Evolutionary conservation across 2,888 invertebrate genomes (phyloP).

Genomic region (Luperina testacea): DNA sequence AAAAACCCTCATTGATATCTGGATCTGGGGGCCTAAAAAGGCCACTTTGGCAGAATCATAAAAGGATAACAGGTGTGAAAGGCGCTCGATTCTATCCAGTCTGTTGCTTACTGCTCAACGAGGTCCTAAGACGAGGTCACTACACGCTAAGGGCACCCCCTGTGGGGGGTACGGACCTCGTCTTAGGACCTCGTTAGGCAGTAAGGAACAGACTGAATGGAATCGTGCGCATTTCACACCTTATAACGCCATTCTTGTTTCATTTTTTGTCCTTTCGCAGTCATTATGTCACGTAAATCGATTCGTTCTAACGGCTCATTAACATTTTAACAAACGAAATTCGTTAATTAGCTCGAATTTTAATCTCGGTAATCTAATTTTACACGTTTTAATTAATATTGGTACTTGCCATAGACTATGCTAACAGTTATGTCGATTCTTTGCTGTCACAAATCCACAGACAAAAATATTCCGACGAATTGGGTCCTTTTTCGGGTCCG

Average conservation of each 20-base stretch:
- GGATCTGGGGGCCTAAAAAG: no score
- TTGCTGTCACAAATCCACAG: background rate
- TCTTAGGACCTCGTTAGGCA: background rate
- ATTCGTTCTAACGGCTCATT: conserved; percentile 35
- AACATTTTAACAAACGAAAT: conserved; percentile 12
- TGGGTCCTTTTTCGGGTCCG: background rate
- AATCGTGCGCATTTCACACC: background rate
- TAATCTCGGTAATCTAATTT: conserved; percentile 20
- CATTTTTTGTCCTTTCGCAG: background rate
- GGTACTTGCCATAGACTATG: conserved; percentile 16
- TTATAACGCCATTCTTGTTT: background rate
- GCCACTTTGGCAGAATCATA: no score
- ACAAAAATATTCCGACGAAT: background rate
- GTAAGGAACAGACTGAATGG: background rate
- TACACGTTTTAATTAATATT: conserved; percentile 20
- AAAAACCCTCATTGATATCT: no score
- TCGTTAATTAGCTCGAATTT: conserved; percentile 32
- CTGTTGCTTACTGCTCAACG: no score
- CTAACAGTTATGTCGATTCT: background rate
- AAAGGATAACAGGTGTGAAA: no score
- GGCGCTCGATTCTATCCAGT: no score
- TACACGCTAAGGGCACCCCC: no score
- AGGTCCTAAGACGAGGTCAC: no score
- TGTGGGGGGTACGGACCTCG: conserved; percentile 55
- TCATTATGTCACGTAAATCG: conserved; percentile 1